Evolutionary conservation across 2,888 invertebrate genomes (phyloP), one percentile per base, ranked within the genome.

Genomic region (Drosophila cognata): DNA sequence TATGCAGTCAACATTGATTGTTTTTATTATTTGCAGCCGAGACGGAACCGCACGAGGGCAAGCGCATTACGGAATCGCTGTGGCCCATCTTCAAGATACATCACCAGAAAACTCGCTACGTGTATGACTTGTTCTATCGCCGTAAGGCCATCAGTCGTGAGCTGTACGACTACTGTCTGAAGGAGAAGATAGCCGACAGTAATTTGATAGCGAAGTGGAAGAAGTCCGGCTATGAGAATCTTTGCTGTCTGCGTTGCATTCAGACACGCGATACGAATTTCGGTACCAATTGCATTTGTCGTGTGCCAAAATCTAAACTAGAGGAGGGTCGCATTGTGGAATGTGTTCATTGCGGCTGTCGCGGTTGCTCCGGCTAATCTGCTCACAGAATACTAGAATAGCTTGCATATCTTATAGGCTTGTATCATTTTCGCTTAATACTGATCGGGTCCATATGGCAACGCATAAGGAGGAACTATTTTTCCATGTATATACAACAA

Each of bases 21-120:
- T 28, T 28, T 18, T 6, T 25, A 4, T 33, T 16, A 28, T 29
- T 38, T 38, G 36, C 56, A 56, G 99, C 99, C 80, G 99, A 99
- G 94, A 99, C 98, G 0, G 99, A 99, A 91, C 98, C 99, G 0
- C 99, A 99, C 92, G 99, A 99, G 94, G 99, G 99, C 0, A 99
- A 99, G 94, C 95, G 99, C 57, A 99, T 98, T 91, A 99, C 99
- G 70, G 99, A 99, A 94, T 97, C 98, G 0, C 93, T 99, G 21
- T 99, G 99, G 99, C 99, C 99, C 0, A 99, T 99, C 84, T 99
- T 99, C 92, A 97, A 99, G 93, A 98, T 99, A 51, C 99, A 99
- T 91, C 99, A 99, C 93, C 99, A 99, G 92, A 97, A 98, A 91
- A 98, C 98, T 0, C 95, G 99, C 65, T 99, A 99, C 91, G 98